phyloP scores from a whole-genome alignment of 2,797 vertebrate species.

The Argya squamiceps region DNA sequence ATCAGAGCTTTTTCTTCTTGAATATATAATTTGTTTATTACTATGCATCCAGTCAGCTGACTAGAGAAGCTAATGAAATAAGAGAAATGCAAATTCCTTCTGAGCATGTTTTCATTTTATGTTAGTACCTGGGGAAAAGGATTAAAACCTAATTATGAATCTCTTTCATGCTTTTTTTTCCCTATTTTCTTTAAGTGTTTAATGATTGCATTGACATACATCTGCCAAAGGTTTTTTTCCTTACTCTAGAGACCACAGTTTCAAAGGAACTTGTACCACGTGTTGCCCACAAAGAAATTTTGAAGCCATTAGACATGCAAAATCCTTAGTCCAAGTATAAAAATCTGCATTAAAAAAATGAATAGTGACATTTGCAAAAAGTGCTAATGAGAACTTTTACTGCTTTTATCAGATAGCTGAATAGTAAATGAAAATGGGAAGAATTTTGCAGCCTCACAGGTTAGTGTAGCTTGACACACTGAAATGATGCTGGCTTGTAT shows the following conservation, averaged over 20 bases:
- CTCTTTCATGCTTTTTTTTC: not conserved
- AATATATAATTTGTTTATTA: not conserved
- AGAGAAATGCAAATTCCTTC: not conserved
- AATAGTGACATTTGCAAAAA: not conserved
- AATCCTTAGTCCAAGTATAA: not conserved
- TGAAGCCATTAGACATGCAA: not conserved
- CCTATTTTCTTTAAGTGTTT: not conserved
- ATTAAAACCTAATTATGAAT: not conserved
- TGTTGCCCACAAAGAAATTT: not conserved
- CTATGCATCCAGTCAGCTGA: not conserved
- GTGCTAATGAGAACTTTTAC: not conserved
- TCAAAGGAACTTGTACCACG: not conserved
- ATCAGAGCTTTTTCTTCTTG: not conserved
- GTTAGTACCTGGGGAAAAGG: not conserved
- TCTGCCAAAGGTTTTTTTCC: constrained; percentile 2
- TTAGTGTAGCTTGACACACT: not conserved
- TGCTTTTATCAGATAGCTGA: not conserved
- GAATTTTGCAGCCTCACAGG: not conserved
- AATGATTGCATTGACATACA: not conserved
- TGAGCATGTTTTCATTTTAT: not conserved
- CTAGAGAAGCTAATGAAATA: not conserved
- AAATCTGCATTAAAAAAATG: not conserved
- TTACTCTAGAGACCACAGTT: not conserved
- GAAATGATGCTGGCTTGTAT: not conserved
- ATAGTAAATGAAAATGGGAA: not conserved